These are phyloP conservation scores for Oligia strigilis DNA, from an alignment of 2,888 invertebrate species.

Conservation along the genomic window DNA sequence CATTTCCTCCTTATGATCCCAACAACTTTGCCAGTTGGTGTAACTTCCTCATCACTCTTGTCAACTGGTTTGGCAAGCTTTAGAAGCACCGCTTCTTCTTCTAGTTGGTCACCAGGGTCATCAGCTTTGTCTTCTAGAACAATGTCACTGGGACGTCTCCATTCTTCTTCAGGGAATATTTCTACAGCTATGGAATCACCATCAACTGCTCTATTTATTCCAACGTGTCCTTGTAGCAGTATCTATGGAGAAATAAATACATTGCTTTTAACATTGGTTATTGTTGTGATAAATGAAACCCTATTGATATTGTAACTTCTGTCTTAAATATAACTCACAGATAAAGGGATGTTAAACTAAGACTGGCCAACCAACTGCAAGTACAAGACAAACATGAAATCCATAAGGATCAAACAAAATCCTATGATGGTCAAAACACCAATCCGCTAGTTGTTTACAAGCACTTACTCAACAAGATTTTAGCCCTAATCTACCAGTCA, in stretches of 20 bases:
- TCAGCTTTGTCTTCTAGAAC: slow-evolving; percentile 94
- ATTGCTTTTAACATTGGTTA: not conserved
- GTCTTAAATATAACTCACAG: not conserved
- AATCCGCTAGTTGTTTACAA: too few relatives aligned
- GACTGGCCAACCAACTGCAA: not conserved
- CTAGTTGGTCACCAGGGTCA: slow-evolving; percentile 92
- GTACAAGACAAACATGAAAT: not conserved
- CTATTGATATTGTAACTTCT: not conserved
- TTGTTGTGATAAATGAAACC: not conserved
- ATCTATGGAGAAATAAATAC: slow-evolving; percentile 88
- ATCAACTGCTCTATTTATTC: slow-evolving; percentile 98
- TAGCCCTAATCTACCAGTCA: too few relatives aligned
- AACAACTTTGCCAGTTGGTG: slow-evolving; percentile 91
- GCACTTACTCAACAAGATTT: too few relatives aligned
- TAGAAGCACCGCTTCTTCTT: slow-evolving; percentile 90
- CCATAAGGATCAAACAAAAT: too few relatives aligned
- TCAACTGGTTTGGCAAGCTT: slow-evolving; percentile 74
- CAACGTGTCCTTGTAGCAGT: slow-evolving; percentile 95
- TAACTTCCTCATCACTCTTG: slow-evolving; percentile 82
- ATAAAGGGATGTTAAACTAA: not conserved
- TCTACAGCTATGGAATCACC: slow-evolving; percentile 98
- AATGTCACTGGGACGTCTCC: slow-evolving; percentile 97
- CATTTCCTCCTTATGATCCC: slow-evolving; percentile 99
- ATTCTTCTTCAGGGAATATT: slow-evolving; percentile 96
- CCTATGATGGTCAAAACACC: too few relatives aligned